Conservation (phyloP, 35 echinoderm and acorn worm species). For the Nesometra sesokonis region DNA sequence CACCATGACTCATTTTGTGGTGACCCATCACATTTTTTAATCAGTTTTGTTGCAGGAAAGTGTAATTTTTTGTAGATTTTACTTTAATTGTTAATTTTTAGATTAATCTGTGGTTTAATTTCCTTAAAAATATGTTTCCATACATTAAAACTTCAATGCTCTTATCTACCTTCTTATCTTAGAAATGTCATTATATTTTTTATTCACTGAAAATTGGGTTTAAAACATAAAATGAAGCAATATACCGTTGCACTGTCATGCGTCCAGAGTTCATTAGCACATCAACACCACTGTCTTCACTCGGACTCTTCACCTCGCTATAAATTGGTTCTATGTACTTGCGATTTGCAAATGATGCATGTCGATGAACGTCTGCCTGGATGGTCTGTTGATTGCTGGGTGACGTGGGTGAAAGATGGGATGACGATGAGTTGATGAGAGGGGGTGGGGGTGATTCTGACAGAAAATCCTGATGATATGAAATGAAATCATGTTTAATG, state of each 20-base stretch:
- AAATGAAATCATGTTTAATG: constrained; percentile 1
- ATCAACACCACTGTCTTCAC: constrained; percentile 94
- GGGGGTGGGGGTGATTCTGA: constrained; percentile 45
- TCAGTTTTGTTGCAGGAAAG: too few relatives aligned
- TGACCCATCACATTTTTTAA: too few relatives aligned
- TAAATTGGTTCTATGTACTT: constrained; percentile 54
- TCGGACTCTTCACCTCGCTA: constrained; percentile 65
- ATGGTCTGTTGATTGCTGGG: constrained; percentile 45
- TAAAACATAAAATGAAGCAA: background rate
- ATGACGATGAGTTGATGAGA: constrained; percentile 37
- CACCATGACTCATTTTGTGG: too few relatives aligned
- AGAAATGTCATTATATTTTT: too few relatives aligned
- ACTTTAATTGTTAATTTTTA: too few relatives aligned
- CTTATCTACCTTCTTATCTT: too few relatives aligned
- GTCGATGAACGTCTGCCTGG: constrained; percentile 72
- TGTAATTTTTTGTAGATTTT: too few relatives aligned
- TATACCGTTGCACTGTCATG: background rate
- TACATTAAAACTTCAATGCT: too few relatives aligned
- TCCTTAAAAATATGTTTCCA: too few relatives aligned
- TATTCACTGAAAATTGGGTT: too few relatives aligned
- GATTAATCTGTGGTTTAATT: too few relatives aligned
- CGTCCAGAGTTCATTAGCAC: constrained; percentile 21
- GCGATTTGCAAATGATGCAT: constrained; percentile 36
- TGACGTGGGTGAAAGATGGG: constrained; percentile 37
- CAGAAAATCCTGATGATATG: constrained; percentile 45